Evolutionary conservation across 2,888 invertebrate species (phyloP), one percentile per base, ranked within the genome.

Genomic region (Penaeus monodon): DNA sequence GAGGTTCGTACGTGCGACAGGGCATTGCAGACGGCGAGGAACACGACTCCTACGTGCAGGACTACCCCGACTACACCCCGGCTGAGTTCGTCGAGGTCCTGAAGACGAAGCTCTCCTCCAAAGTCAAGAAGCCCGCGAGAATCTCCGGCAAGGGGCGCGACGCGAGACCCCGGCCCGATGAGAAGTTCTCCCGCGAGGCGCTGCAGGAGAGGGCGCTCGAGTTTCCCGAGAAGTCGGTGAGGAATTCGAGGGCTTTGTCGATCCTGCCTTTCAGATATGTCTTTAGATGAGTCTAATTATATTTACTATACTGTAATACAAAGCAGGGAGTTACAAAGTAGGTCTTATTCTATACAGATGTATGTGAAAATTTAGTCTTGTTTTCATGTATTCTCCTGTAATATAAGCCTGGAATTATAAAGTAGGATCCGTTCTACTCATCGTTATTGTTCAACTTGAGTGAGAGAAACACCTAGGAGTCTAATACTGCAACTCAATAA

Each of bases 21-120:
- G 17, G 20, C 74, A 38, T 22, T 8, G 74, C 38, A 24, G 20
- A 22, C 24, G 74, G n/a, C 22, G 44, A 38, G 22, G 74, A 27
- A 12, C 74, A 49, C 8, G 76, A 49, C 14, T 14, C 49, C 22
- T 76, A 76, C 49, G 24, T 76, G 22, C 38, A 76, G 49, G 49
- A 76, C 24, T 49, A 49, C n/a, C 38, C 44, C 14, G 49, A 76
- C 22, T 49, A 49, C 24, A 76, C 76, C n/a, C 76, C 76, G 57
- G 49, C 33, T 27, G n/a, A 76, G 49, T 76, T 76, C 49, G 76
- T 76, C 12, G 76, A 76, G 49, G 76, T 76, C 49, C 44, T 49
- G 22, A 76, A 76, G 49, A 44, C 57, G 49, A 44, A 76, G 27
- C 76, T 57, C 14, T 14, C 57, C 49, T 6, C n/a, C 73, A 73